Conservation (phyloP, 2,113 vertebrate genomes). For the Pipra filicauda region DNA sequence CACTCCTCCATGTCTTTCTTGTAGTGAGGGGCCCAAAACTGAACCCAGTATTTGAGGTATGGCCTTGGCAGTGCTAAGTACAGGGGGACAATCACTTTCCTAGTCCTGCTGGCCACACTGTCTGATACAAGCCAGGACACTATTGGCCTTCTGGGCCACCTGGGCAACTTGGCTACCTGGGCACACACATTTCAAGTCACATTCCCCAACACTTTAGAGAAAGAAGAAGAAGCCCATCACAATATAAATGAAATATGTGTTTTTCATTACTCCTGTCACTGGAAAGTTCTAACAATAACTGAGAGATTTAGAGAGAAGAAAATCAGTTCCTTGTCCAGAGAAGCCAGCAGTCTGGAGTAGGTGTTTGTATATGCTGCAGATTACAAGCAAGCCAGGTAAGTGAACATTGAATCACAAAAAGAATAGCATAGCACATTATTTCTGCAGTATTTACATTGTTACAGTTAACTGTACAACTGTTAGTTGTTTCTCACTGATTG, state of each 20-base stretch:
- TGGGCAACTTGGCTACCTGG: not conserved
- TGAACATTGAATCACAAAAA: not conserved
- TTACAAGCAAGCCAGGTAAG: not conserved
- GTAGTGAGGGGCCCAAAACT: not conserved
- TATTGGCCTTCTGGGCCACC: not conserved
- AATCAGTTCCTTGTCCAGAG: not conserved
- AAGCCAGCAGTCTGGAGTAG: not conserved
- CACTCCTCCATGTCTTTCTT: not conserved
- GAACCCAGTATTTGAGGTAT: rapidly evolving
- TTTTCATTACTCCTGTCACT: not conserved
- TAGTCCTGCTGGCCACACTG: not conserved
- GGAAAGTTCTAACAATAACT: not conserved
- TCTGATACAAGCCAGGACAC: not conserved
- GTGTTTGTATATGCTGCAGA: not conserved
- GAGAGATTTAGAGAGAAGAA: not conserved
- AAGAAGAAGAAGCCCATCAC: not conserved
- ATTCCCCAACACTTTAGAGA: not conserved
- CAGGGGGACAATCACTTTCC: not conserved
- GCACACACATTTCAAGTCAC: not conserved
- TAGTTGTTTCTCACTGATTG: not conserved
- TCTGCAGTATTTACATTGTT: not conserved
- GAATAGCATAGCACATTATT: not conserved
- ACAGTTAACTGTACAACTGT: not conserved
- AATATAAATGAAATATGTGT: not conserved
- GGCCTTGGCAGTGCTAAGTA: not conserved